Base-by-base conservation (phyloP, 2,113 vertebrate species). In the Elgaria multicarinata region DNA sequence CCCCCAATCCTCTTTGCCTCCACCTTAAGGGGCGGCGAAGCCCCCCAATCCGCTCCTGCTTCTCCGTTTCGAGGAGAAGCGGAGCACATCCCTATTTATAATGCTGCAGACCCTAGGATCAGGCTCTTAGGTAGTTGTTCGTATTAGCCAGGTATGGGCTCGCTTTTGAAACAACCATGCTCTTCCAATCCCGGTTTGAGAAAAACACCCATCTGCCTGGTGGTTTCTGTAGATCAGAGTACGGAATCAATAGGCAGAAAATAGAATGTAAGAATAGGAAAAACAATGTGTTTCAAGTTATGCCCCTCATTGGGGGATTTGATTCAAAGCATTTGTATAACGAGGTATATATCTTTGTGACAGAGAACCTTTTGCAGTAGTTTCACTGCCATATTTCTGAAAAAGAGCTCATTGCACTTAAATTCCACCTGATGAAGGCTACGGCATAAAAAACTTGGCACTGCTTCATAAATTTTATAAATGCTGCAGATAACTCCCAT, bases 171-270 rank as follows among this genome's bases (percentile, higher is more conserved):
- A 36, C 10, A 58, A 24, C 71, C 16, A 9, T 55, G 28, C 12
- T 74, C 0, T 44, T 81, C 69, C 87, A 79, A 31, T 1, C 28
- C 26, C 82, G 87, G 1, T 79, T 79, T 82, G 53, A 85, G 91
- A 64, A 77, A 50, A 4, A 4, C 46, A 13, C 22, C 74, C 74
- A 82, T 89, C 66, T 76, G 46, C 26, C 6, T 50, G 62, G 53
- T 86, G 86, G 75, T 33, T 87, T 81, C 89, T 88, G 87, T 92
- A 91, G 77, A 79, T 79, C 46, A 79, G 46, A 78, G 76, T 33
- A 50, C 4, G 26, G 2, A 46, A 46, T 77, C 24, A 44, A 77
- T 31, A 31, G 42, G 44, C 42, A 77, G 22, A 79, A 79, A 79
- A 79, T 18, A 4, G 28, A 79, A 53, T 33, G 33, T 31, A 78